Conservation (phyloP, 2,797 vertebrate genomes). For the Sebastes vulpes region DNA sequence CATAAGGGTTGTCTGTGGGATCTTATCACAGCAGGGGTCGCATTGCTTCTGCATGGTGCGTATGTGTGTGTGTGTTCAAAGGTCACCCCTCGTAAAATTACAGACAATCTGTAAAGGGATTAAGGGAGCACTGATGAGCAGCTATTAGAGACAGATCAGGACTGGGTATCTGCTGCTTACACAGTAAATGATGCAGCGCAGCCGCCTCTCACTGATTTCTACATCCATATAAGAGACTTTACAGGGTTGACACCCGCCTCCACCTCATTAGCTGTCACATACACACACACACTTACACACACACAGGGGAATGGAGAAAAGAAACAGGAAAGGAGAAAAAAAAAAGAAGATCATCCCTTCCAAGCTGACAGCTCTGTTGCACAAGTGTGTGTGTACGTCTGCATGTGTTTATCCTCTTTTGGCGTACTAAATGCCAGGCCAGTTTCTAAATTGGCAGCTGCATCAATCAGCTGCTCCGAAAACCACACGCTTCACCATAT, state of each 20-base stretch:
- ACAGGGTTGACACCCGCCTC: constrained; percentile 6
- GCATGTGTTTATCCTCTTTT: background rate
- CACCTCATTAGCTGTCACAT: background rate
- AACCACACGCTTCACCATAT: background rate
- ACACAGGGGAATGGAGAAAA: background rate
- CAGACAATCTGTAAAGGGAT: constrained; percentile 17
- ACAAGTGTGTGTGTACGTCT: background rate
- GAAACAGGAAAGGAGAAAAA: background rate
- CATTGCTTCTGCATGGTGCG: background rate
- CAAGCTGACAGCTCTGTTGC: background rate
- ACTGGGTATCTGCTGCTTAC: constrained; percentile 20
- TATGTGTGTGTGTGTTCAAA: constrained; percentile 13
- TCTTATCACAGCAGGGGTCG: constrained; percentile 40
- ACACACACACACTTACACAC: background rate
- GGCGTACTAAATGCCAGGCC: background rate
- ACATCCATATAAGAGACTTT: constrained; percentile 13
- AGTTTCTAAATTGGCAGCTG: background rate
- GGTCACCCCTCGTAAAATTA: constrained; percentile 30
- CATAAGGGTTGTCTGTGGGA: constrained; percentile 6
- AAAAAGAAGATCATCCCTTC: background rate
- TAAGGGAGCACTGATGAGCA: constrained; percentile 18
- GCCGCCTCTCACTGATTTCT: background rate
- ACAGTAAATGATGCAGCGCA: constrained; percentile 24
- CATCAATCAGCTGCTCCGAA: background rate
- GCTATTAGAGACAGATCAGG: constrained; percentile 17